Base-by-base conservation (phyloP, 2,113 vertebrate species). In the Pachypanchax playfairii region DNA sequence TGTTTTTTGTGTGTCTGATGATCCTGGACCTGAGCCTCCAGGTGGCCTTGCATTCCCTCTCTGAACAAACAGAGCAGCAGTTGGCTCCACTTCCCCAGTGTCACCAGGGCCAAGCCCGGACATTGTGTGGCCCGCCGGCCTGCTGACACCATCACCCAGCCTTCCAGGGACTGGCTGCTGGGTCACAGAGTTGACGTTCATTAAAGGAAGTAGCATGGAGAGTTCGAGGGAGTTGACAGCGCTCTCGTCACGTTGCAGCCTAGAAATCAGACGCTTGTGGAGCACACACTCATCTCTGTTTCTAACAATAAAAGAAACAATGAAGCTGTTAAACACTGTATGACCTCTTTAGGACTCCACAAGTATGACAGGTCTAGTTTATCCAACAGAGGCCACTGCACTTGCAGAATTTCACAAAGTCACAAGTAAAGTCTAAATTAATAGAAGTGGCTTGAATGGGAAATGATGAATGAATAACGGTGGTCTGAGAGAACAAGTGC, bases 221-320 rank as follows among this genome's bases (percentile, higher is more conserved):
- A 85, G 80, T 75, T 70, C 75, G 57, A 4, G 76, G 67, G 73
- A 79, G 87, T 81, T 78, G 85, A 82, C 86, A 77, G 67, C 75
- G 67, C 77, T 84, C 73, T 76, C 48, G 67, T 85, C 85, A 85
- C 77, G 70, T 87, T 64, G 72, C 74, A 59, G 54, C 74, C 29
- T 80, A 68, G 62, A 72, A 60, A 65, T 59, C 48, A 64, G 70
- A 63, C 64, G 74, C 80, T 65, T 61, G 65, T 36, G 36, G 7
- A 7, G 53, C 14, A 61, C 71, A 80, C 82, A 48, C 82, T 80
- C 62, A 20, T 58, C 73, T 60, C 59, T 66, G 75, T 76, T 82
- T 82, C 70, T 65, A 70, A 77, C 83, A 79, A 80, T 79, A 86
- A 86, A 88, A 84, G 31, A 75, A 86, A 89, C 83, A 81, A 83